phyloP scores from a whole-genome alignment of 2,888 invertebrate genomes.

The Meteorus cinctellus region DNA sequence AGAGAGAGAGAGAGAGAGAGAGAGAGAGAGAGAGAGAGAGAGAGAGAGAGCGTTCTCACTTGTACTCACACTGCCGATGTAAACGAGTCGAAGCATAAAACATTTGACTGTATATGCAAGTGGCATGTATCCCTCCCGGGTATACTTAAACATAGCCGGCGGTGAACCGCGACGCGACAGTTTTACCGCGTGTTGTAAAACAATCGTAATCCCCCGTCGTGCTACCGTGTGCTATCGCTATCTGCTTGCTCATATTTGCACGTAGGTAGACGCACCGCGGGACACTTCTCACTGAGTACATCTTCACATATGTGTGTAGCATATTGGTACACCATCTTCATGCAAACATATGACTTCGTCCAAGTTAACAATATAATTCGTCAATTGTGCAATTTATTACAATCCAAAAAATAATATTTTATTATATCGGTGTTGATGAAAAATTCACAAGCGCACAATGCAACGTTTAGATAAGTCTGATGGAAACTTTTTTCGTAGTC shows the following conservation, averaged over 20 bases:
- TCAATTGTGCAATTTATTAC: background rate
- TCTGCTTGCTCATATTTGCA: constrained; percentile 64
- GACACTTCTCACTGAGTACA: constrained; percentile 44
- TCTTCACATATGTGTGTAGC: background rate
- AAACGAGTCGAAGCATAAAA: constrained; percentile 4
- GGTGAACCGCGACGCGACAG: constrained; percentile 66
- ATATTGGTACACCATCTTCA: background rate
- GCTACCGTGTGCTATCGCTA: constrained; percentile 67
- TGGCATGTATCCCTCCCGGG: constrained; percentile 11
- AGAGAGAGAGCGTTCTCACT: background rate
- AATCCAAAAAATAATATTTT: background rate
- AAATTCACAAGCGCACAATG: too few species aligned
- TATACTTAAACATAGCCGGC: constrained; percentile 40
- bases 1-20: too few species aligned
- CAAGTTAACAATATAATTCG: background rate
- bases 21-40: too few species aligned
- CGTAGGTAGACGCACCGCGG: constrained; percentile 38
- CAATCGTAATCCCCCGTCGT: constrained; percentile 71
- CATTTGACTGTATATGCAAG: constrained; percentile 16
- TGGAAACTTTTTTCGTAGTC: too few species aligned
- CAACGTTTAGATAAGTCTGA: too few species aligned
- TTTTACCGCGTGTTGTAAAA: constrained; percentile 73
- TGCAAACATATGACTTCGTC: background rate
- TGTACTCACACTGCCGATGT: background rate
- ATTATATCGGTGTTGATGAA: too few species aligned